These are phyloP conservation scores for Allobates femoralis DNA, from an alignment of 2,797 vertebrate genomes.

Conservation along the genomic window DNA sequence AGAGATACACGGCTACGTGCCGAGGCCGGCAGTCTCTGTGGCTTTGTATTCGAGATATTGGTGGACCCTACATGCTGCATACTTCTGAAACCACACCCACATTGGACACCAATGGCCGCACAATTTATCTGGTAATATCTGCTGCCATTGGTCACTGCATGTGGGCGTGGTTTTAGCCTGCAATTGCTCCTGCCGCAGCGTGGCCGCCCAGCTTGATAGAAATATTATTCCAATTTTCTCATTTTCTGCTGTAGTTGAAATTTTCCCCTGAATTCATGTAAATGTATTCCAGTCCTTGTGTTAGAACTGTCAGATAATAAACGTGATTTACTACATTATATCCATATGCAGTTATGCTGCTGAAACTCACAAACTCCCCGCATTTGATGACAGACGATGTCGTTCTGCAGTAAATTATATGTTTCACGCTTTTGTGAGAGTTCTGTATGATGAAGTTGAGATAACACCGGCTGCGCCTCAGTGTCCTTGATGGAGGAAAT, in stretches of 20 bases:
- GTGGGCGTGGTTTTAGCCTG: too few relatives aligned
- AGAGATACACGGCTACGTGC: too few relatives aligned
- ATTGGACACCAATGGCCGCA: too few relatives aligned
- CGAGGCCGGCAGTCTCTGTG: too few relatives aligned
- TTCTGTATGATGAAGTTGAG: not conserved
- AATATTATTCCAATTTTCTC: not conserved
- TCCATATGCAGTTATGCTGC: not conserved
- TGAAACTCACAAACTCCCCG: not conserved
- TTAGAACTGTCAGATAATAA: not conserved
- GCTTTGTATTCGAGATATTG: too few relatives aligned
- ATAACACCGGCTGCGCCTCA: conserved; percentile 10
- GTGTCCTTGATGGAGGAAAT: not conserved
- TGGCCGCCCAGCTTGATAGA: not conserved
- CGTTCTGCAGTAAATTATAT: not conserved
- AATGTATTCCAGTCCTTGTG: conserved; percentile 11
- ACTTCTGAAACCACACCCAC: too few relatives aligned
- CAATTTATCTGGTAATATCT: too few relatives aligned
- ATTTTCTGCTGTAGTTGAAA: not conserved
- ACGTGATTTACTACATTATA: not conserved
- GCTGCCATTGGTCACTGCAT: too few relatives aligned
- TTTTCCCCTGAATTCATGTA: not conserved
- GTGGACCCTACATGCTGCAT: too few relatives aligned
- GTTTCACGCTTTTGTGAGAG: not conserved
- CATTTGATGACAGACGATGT: not conserved
- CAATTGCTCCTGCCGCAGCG: too few relatives aligned